Evolutionary conservation across 2,113 vertebrate genomes (phyloP).

Genomic region (Myocastor coypus): DNA sequence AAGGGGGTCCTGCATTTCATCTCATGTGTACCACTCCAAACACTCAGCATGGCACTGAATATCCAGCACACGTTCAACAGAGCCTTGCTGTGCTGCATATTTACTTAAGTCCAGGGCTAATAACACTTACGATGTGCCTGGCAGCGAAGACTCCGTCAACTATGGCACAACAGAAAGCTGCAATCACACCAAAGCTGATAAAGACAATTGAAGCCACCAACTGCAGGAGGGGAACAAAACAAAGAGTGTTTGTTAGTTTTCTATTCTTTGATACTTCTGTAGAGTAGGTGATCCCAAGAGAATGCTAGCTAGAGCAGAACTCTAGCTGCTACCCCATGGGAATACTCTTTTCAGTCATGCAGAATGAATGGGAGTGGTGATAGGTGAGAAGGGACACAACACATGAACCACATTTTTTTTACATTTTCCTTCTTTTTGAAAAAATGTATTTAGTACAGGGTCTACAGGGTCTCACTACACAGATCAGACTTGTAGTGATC

Average conservation of each 20-base stretch:
- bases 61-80: background rate
- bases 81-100: background rate
- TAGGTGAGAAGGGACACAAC: background rate
- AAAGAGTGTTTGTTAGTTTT: constrained; percentile 63
- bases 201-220: constrained; percentile 99
- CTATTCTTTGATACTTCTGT: background rate
- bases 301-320: constrained; percentile 5
- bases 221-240: constrained; percentile 83
- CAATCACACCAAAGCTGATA: constrained; percentile 98
- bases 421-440: too few relatives aligned
- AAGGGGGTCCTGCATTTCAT: background rate
- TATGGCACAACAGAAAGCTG: constrained; percentile 98
- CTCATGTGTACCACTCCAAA: background rate
- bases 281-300: background rate
- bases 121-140: constrained; percentile 96
- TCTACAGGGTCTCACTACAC: too few relatives aligned
- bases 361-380: background rate
- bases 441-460: too few relatives aligned
- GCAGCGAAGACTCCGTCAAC: constrained; percentile 98
- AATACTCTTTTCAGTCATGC: constrained; percentile 6
- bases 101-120: background rate
- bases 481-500: too few relatives aligned
- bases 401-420: background rate
- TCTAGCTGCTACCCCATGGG: background rate
- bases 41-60: background rate